Evolutionary conservation across 2,888 invertebrate species (phyloP).

Genomic region (Aethes cnicana): DNA sequence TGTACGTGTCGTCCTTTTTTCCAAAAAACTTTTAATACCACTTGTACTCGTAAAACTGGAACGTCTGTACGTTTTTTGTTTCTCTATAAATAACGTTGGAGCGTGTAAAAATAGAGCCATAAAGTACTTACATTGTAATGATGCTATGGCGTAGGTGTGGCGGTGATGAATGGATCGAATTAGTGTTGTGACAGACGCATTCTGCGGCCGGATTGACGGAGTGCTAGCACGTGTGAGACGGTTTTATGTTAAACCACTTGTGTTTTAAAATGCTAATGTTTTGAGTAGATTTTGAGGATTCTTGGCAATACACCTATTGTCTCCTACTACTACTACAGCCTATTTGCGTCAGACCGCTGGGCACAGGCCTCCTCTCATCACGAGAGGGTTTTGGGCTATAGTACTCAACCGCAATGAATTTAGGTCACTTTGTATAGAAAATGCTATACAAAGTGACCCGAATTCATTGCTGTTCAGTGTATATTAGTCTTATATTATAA

Average conservation of each 20-base stretch:
- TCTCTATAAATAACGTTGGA: constrained; percentile 25
- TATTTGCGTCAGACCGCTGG: too few species aligned
- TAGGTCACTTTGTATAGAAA: too few species aligned
- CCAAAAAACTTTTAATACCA: constrained; percentile 14
- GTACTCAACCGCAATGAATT: too few species aligned
- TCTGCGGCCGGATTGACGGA: constrained; percentile 32
- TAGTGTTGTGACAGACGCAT: constrained; percentile 40
- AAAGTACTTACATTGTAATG: constrained; percentile 26
- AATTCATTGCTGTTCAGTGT: too few species aligned
- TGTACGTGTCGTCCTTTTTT: constrained; percentile 17
- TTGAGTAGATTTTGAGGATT: constrained; percentile 1
- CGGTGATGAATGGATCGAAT: constrained; percentile 42
- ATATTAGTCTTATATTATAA: too few species aligned
- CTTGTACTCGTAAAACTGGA: constrained; percentile 14
- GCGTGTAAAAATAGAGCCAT: constrained; percentile 25
- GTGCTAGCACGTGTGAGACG: constrained; percentile 26
- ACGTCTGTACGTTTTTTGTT: constrained; percentile 9
- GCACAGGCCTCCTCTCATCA: too few species aligned
- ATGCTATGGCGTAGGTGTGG: constrained; percentile 24
- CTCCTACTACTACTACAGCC: too few species aligned
- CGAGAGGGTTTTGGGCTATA: too few species aligned
- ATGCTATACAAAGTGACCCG: too few species aligned
- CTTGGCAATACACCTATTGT: not conserved
- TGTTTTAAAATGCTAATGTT: constrained; percentile 18
- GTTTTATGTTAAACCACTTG: constrained; percentile 30